Conservation (phyloP, 92 coral and sea anemone species). For the Anthopleura xanthogrammica region DNA sequence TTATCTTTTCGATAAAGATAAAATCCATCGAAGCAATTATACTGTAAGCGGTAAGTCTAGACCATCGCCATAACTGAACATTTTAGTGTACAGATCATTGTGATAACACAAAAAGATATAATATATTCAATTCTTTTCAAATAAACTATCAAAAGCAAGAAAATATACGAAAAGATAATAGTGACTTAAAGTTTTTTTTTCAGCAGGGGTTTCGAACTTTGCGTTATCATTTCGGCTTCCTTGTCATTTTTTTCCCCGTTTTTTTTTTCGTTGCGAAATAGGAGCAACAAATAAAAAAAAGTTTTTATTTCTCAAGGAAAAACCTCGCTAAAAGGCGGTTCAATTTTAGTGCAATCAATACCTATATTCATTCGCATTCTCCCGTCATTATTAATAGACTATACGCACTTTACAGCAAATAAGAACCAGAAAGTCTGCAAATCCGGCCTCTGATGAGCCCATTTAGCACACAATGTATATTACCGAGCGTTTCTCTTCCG, state of each 20-base stretch:
- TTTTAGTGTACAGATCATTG: neutral
- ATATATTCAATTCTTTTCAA: too few species aligned
- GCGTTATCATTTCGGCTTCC: too few species aligned
- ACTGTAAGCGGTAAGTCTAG: neutral
- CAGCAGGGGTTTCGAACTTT: too few species aligned
- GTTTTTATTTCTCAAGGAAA: neutral
- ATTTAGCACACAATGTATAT: neutral
- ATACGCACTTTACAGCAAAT: slow-evolving; percentile 21
- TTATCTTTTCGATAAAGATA: neutral
- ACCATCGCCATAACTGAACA: neutral
- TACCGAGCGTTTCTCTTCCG: neutral
- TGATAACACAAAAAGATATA: neutral
- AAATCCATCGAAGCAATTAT: neutral
- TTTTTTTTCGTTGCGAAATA: neutral
- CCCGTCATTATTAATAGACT: slow-evolving; percentile 3
- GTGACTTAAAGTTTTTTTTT: too few species aligned
- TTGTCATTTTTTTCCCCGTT: neutral
- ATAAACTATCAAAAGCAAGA: too few species aligned
- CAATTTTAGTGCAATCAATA: neutral
- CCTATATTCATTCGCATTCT: neutral
- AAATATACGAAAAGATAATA: too few species aligned
- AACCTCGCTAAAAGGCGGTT: neutral
- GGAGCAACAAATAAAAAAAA: neutral
- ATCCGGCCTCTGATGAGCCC: neutral
- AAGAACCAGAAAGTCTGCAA: slow-evolving; percentile 14